Evolutionary conservation across 2,797 vertebrate species (phyloP), one percentile per base, ranked within the genome.

Genomic region (Gymnoscopelus braueri): DNA sequence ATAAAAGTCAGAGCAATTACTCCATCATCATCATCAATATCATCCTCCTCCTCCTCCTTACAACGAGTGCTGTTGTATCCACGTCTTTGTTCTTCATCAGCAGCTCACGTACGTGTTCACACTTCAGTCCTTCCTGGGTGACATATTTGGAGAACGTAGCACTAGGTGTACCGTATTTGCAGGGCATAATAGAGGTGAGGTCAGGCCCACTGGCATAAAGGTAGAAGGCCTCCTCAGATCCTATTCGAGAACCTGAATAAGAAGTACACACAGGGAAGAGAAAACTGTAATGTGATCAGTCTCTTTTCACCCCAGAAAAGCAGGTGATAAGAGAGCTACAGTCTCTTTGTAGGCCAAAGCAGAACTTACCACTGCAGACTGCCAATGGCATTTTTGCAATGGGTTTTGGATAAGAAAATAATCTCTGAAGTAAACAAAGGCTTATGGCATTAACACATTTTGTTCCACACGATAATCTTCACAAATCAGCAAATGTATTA

Each of bases 181-280:
- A 99, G 9, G 97, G 96, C 96, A 99, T 98, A 80, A 99, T 83
- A 1, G 97, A 98, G 1, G 95, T 96, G 56, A 97, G 95, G 87
- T 98, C 96, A 6, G 98, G 98, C 9, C 98, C 98, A 59, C 94
- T 95, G 1, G 95, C 89, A 61, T 96, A 98, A 0, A 99, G 90
- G 84, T 97, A 95, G 88, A 98, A 96, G 13, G 97, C 98, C 84
- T 98, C 97, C 63, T 96, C 95, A 0, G 95, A 88, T 74, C 94
- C 95, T 72, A 99, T 94, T 78, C 94, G 94, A 67, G 96, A 94
- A 80, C 98, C 98, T 99, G 79, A 84, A 61, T n/a, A 53, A 11
- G 15, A 71, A n/a, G 13, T 2, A 39, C 12, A 26, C 44, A 54
- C 2, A 35, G 32, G 1, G 32, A 35, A 35, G 5, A 6, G 32